Evolutionary conservation across 2,888 invertebrate genomes (phyloP).

Genomic region (Helobdella robusta): DNA sequence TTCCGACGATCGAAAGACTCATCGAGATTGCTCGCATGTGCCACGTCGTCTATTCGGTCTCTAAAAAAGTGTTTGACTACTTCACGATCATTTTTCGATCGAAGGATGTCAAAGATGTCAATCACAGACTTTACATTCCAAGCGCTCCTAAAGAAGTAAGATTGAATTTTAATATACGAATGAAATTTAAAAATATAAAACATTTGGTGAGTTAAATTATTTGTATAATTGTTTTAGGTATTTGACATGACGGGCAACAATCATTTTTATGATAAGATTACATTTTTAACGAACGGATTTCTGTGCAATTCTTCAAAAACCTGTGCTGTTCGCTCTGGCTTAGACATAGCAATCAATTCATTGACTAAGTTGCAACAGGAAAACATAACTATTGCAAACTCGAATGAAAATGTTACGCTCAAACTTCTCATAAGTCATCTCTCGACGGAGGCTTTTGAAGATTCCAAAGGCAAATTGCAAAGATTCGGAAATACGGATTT

Average conservation of each 20-base stretch:
- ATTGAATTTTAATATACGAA: background rate
- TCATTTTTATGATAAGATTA: conserved; percentile 15
- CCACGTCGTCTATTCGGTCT: conserved; percentile 34
- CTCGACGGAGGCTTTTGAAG: background rate
- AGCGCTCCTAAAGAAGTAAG: conserved; percentile 29
- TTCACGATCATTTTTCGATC: conserved; percentile 34
- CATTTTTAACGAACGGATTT: conserved; percentile 18
- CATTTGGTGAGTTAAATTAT: conserved; percentile 5
- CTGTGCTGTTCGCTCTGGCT: conserved; percentile 28
- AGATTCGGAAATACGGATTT: conserved; percentile 10
- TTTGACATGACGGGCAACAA: conserved; percentile 27
- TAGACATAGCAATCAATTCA: conserved; percentile 32
- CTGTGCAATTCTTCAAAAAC: conserved; percentile 7
- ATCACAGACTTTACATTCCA: conserved; percentile 33
- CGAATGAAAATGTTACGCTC: background rate
- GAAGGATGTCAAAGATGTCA: conserved; percentile 26
- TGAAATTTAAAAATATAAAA: background rate
- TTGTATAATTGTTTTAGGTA: conserved; percentile 4
- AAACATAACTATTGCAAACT: background rate
- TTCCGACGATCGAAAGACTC: conserved; percentile 17
- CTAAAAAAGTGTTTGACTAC: conserved; percentile 33
- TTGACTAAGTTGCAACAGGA: conserved; percentile 30
- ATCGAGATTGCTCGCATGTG: conserved; percentile 18
- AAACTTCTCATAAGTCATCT: conserved; percentile 16
- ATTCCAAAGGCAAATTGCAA: background rate